These are phyloP conservation scores for Dryobotodes eremita DNA, from an alignment of 2,888 invertebrate genomes.

Conservation along the genomic window DNA sequence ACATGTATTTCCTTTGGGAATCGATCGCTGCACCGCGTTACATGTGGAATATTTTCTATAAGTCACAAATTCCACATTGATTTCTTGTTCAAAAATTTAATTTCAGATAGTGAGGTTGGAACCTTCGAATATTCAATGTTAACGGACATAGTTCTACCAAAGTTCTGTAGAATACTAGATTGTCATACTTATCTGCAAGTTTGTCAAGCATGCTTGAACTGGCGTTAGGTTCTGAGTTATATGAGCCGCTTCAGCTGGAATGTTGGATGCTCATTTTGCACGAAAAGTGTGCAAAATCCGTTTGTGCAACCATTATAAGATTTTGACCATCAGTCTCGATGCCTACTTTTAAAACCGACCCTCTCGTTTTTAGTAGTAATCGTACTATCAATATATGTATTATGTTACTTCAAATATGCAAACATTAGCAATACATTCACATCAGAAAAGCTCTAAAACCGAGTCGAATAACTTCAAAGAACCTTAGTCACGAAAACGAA, in stretches of 20 bases:
- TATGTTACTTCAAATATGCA: not conserved
- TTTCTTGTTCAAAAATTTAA: slow-evolving; percentile 40
- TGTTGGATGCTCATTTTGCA: not conserved
- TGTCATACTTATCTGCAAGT: slow-evolving; percentile 1
- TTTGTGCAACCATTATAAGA: not conserved
- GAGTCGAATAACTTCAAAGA: too few relatives aligned
- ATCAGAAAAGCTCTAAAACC: too few relatives aligned
- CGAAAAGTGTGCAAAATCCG: not conserved
- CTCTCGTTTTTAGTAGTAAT: not conserved
- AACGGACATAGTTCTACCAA: slow-evolving; percentile 27
- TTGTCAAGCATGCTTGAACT: slow-evolving; percentile 11
- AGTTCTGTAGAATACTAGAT: slow-evolving; percentile 18
- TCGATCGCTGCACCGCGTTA: slow-evolving; percentile 47
- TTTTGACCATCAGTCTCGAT: not conserved
- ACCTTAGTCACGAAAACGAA: not conserved
- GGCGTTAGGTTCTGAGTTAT: not conserved
- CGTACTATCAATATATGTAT: not conserved
- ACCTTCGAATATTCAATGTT: slow-evolving; percentile 11
- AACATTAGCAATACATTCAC: not conserved
- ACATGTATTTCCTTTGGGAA: slow-evolving; percentile 66
- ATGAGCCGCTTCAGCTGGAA: not conserved
- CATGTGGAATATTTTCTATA: slow-evolving; percentile 52
- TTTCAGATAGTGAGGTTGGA: slow-evolving; percentile 12
- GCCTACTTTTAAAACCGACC: not conserved
- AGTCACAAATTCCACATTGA: slow-evolving; percentile 47